Conservation (phyloP, 1,140 invertebrate genomes). For the Melipona quadrifasciata region DNA sequence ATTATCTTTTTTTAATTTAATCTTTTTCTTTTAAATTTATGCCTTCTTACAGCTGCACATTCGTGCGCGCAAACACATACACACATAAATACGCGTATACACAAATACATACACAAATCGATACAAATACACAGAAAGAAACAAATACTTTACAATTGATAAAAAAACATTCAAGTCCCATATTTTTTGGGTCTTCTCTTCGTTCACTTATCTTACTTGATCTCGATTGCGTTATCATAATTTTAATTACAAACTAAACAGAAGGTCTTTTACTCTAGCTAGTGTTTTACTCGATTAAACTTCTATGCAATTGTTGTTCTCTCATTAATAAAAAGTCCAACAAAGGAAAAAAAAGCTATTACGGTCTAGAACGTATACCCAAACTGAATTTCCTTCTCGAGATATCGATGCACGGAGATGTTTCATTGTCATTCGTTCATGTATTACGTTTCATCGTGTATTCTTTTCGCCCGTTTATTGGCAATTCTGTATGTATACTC, state of each 20-base stretch:
- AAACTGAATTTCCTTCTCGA: slow-evolving; percentile 61
- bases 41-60: neutral
- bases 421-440: slow-evolving; percentile 26
- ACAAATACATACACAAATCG: neutral
- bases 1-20: neutral
- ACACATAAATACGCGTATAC: neutral
- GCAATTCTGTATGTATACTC: slow-evolving; percentile 14
- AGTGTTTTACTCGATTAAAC: slow-evolving; percentile 72
- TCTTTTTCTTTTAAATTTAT: neutral
- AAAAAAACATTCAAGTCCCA: neutral
- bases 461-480: neutral
- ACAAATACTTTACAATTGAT: neutral
- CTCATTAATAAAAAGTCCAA: slow-evolving; percentile 75
- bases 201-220: slow-evolving; percentile 5
- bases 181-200: slow-evolving; percentile 2
- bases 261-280: slow-evolving; percentile 68
- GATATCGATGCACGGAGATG: slow-evolving; percentile 21
- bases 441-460: slow-evolving; percentile 13
- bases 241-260: slow-evolving; percentile 43
- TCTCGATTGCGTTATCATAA: slow-evolving; percentile 50
- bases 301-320: slow-evolving; percentile 76
- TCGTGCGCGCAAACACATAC: neutral
- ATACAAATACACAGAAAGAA: neutral
- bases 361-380: slow-evolving; percentile 54
- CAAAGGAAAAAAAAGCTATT: slow-evolving; percentile 53